Evolutionary conservation across 2,797 vertebrate species (phyloP).

Genomic region (Dicrostonyx torquatus): DNA sequence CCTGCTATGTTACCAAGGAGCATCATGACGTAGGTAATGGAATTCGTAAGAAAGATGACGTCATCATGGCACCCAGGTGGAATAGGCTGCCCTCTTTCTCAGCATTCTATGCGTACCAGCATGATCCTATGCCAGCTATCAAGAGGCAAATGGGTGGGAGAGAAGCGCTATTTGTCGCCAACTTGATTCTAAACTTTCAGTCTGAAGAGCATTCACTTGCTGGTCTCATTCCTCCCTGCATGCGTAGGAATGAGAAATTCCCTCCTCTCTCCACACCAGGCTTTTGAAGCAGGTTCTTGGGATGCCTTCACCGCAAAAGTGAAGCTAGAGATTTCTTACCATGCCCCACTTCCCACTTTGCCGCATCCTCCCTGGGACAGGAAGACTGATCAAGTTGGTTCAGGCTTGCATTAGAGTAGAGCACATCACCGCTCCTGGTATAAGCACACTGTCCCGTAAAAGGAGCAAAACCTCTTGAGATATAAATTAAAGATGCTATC

Average conservation of each 20-base stretch:
- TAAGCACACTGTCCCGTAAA: not conserved
- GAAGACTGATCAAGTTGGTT: not conserved
- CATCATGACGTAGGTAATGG: not conserved
- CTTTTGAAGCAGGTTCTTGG: not conserved
- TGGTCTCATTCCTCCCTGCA: not conserved
- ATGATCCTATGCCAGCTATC: not conserved
- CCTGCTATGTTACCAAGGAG: not conserved
- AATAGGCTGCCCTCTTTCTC: not conserved
- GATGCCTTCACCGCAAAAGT: not conserved
- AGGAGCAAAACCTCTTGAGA: not conserved
- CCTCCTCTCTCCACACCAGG: not conserved
- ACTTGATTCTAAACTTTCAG: slow-evolving; percentile 24
- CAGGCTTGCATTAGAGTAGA: not conserved
- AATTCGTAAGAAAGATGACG: not conserved
- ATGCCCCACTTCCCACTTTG: not conserved
- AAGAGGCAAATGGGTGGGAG: not conserved
- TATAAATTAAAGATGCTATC: not conserved
- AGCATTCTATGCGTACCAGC: not conserved
- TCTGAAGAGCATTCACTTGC: not conserved
- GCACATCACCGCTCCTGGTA: not conserved
- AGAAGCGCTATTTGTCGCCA: not conserved
- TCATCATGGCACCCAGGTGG: not conserved
- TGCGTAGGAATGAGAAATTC: not conserved
- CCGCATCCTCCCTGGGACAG: not conserved
- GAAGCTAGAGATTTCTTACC: not conserved